Conservation (phyloP, 2,113 vertebrate species). For the Grammomys surdaster region DNA sequence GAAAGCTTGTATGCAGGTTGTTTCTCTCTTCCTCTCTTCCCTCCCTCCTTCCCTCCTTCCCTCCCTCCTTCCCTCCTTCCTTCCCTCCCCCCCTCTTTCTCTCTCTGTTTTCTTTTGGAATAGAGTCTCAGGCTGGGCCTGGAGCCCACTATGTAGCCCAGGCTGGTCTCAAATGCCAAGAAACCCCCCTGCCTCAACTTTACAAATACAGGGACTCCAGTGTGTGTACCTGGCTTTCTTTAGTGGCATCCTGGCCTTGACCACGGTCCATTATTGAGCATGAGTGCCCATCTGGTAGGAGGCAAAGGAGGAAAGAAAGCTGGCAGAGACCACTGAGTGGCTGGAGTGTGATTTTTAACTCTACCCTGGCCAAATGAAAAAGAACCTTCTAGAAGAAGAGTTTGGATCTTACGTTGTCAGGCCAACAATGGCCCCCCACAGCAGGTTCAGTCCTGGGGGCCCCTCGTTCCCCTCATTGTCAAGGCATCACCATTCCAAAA, state of each 20-base stretch:
- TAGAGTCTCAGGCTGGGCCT: background rate
- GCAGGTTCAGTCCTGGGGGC: background rate
- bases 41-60: background rate
- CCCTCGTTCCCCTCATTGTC: background rate
- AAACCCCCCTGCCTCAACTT: background rate
- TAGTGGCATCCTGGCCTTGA: background rate
- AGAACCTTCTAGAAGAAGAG: background rate
- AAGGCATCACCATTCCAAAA: background rate
- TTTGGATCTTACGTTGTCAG: background rate
- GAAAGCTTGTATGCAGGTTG: constrained; percentile 29
- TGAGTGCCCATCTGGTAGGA: background rate
- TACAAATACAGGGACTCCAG: background rate
- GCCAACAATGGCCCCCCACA: background rate
- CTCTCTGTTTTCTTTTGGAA: background rate
- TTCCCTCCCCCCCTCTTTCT: too few species aligned
- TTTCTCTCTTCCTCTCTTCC: background rate
- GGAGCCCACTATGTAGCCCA: background rate
- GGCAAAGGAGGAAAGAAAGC: background rate
- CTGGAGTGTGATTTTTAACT: background rate
- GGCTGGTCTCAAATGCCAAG: background rate
- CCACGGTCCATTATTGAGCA: background rate
- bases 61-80: background rate
- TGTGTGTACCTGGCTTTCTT: background rate
- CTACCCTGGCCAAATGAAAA: background rate
- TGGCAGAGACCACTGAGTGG: background rate